Evolutionary conservation across 2,113 vertebrate species (phyloP).

Genomic region (Mystacornis crossleyi): DNA sequence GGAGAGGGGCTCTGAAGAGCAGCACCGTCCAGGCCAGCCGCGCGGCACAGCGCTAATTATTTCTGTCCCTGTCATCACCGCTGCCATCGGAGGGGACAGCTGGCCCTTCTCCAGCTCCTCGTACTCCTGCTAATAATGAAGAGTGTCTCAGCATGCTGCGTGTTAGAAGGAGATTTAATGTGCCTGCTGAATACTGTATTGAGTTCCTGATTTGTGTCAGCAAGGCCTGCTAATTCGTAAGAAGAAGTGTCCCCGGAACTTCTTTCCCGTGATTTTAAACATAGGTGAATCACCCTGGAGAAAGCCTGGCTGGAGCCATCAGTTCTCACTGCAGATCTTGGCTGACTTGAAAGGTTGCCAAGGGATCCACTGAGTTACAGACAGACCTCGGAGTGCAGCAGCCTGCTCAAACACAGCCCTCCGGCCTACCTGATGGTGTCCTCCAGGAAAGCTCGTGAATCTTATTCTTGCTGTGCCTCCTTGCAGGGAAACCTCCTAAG

Average conservation of each 20-base stretch:
- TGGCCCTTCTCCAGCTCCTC: slow-evolving; percentile 28
- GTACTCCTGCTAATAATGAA: not conserved
- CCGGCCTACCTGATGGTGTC: not conserved
- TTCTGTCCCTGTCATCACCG: not conserved
- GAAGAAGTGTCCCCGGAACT: not conserved
- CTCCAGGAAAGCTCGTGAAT: rapidly evolving
- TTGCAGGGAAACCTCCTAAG: not conserved
- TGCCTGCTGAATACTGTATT: slow-evolving; percentile 2
- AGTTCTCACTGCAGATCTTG: not conserved
- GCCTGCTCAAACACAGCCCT: not conserved
- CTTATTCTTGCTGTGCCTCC: not conserved
- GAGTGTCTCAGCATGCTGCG: not conserved
- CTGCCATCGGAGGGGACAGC: slow-evolving; percentile 25
- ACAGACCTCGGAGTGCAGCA: not conserved
- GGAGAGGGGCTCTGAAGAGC: not conserved
- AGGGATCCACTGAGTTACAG: not conserved
- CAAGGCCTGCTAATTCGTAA: slow-evolving; percentile 17
- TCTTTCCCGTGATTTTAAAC: not conserved
- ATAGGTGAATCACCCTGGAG: not conserved
- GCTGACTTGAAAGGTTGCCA: not conserved
- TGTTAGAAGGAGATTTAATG: not conserved
- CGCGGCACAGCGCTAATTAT: slow-evolving; percentile 20
- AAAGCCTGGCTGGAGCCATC: not conserved
- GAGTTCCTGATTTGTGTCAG: slow-evolving; percentile 37
- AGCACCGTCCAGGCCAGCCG: not conserved